Percentiles rank a stretch among this genome's conserved stretches.
Evolutionary conservation across 2,888 invertebrate genomes (phyloP).

Genomic region (Lutraria lutraria): DNA sequence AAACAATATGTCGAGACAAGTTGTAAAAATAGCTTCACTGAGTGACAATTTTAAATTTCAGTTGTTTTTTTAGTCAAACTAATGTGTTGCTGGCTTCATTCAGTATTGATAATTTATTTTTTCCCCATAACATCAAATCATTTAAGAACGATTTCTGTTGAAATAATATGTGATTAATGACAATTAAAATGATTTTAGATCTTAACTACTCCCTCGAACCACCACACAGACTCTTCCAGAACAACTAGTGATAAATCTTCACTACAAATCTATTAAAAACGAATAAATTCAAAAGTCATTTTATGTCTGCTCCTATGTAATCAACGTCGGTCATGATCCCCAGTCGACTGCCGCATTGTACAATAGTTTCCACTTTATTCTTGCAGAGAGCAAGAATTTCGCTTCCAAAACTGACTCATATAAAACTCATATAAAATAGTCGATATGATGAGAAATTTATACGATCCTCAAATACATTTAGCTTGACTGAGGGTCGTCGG

Average conservation of each 20-base stretch:
- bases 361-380: neutral
- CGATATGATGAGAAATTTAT: conserved; percentile 14
- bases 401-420: neutral
- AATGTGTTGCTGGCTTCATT: no score
- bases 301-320: neutral
- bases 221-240: neutral
- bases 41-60: no score
- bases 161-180: neutral
- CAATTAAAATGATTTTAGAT: neutral
- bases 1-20: no score
- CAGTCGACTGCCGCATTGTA: neutral
- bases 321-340: neutral
- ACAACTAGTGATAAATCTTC: neutral
- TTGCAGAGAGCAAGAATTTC: neutral
- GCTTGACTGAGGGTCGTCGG: neutral
- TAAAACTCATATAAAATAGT: neutral
- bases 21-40: no score
- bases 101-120: no score
- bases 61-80: no score
- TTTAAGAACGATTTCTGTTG: neutral
- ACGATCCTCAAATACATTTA: neutral
- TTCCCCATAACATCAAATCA: neutral
- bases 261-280: conserved; percentile 11
- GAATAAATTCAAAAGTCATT: conserved; percentile 21
- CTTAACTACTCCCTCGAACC: neutral